Conservation (phyloP, 2,888 invertebrate species). For the Troilus luridus region DNA sequence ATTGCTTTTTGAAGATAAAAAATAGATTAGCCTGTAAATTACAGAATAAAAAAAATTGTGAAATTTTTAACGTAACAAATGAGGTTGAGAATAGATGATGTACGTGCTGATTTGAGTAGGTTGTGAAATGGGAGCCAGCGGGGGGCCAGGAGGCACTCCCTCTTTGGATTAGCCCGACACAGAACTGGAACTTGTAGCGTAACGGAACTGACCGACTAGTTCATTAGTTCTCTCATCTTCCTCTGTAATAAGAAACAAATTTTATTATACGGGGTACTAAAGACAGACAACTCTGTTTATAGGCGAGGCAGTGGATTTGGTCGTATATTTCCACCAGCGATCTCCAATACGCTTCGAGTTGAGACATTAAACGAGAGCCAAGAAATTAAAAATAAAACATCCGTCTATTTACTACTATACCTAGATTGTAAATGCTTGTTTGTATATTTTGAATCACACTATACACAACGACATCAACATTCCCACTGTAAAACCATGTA, state of each 20-base stretch:
- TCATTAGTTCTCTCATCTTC: background rate
- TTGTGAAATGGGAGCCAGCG: constrained; percentile 21
- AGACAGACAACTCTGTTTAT: background rate
- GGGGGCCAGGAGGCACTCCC: background rate
- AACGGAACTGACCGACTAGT: background rate
- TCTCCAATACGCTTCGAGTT: background rate
- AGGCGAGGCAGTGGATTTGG: background rate
- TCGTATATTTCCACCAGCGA: background rate
- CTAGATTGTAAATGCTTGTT: too few species aligned
- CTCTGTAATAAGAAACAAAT: background rate
- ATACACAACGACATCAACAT: too few species aligned
- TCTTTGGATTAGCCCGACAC: background rate
- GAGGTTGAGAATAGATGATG: background rate
- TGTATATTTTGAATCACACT: too few species aligned
- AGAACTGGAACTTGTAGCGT: background rate
- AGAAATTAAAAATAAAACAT: background rate
- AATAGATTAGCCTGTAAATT: background rate
- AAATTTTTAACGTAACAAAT: background rate
- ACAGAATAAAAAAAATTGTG: background rate
- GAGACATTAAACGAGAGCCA: background rate
- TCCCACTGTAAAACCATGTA: too few species aligned
- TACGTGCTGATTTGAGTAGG: background rate
- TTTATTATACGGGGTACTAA: background rate
- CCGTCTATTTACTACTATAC: background rate
- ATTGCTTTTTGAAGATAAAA: background rate